Conservation (phyloP, 2,113 vertebrate species). For the Nerophis ophidion region DNA sequence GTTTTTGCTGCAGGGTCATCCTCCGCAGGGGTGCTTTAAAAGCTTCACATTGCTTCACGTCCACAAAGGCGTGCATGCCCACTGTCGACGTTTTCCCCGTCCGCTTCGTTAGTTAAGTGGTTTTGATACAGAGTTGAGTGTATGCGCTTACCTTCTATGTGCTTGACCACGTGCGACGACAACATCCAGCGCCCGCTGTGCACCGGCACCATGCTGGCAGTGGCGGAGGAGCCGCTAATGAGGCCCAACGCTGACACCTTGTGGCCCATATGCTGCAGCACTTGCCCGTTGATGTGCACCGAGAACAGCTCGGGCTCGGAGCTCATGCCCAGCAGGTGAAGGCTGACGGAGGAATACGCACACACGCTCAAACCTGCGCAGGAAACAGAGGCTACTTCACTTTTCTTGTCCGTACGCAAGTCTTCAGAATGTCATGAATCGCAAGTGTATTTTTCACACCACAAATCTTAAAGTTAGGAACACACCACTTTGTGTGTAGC, state of each 20-base stretch:
- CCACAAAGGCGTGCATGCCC: conserved; percentile 80
- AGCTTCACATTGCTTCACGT: conserved; percentile 70
- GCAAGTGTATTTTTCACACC: too few relatives aligned
- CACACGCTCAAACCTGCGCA: conserved; percentile 78
- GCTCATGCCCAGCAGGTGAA: conserved; percentile 90
- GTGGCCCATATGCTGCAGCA: conserved; percentile 74
- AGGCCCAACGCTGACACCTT: conserved; percentile 81
- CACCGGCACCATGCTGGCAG: conserved; percentile 77
- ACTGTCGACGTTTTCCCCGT: conserved; percentile 54
- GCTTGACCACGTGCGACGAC: conserved; percentile 80
- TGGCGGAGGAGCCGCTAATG: conserved; percentile 77
- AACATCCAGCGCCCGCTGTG: conserved; percentile 82
- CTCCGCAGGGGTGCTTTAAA: conserved; percentile 54
- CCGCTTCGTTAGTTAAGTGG: neutral
- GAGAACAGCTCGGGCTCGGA: conserved; percentile 89
- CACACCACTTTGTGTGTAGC: too few relatives aligned
- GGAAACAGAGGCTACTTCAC: neutral
- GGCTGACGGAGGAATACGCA: conserved; percentile 75
- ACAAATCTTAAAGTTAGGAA: too few relatives aligned
- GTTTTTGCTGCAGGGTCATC: conserved; percentile 66
- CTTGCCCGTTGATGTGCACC: conserved; percentile 88
- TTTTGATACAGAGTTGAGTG: too few relatives aligned
- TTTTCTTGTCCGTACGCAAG: too few relatives aligned
- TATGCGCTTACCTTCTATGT: conserved; percentile 77
- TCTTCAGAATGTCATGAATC: too few relatives aligned